Evolutionary conservation across 2,113 vertebrate genomes (phyloP).

Genomic region (Passer montanus): DNA sequence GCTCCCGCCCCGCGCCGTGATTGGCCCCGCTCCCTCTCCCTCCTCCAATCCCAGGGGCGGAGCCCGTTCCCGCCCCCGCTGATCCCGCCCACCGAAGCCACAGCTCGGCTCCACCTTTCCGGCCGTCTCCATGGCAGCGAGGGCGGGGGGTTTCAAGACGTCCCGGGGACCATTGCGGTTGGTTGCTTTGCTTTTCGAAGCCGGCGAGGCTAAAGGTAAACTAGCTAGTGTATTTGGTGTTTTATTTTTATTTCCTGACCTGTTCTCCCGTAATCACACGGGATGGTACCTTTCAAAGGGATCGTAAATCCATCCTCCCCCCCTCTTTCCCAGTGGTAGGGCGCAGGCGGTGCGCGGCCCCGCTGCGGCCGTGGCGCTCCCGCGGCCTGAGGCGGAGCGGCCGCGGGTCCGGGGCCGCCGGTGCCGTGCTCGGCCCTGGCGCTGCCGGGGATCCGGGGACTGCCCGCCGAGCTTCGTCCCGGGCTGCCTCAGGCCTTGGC

Average conservation of each 20-base stretch:
- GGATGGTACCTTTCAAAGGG: not conserved
- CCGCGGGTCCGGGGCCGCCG: rapidly evolving
- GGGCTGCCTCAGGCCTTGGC: not conserved
- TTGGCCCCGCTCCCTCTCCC: rapidly evolving
- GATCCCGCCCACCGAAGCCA: not conserved
- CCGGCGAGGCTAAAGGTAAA: not conserved
- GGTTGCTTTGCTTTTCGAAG: not conserved
- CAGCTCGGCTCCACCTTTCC: not conserved
- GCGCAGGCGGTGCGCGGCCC: not conserved
- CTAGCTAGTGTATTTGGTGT: not conserved
- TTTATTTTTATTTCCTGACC: not conserved
- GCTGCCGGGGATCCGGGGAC: rapidly evolving
- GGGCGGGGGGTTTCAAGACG: not conserved
- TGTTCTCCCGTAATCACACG: rapidly evolving
- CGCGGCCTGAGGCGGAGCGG: too few species aligned
- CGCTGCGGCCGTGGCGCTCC: not conserved
- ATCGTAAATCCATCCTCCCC: rapidly evolving
- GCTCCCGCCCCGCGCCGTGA: not conserved
- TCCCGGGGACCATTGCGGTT: not conserved
- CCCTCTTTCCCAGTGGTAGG: not conserved
- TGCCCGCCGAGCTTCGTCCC: not conserved
- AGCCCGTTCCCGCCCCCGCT: rapidly evolving
- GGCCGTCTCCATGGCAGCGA: conserved; percentile 11
- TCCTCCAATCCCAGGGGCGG: not conserved
- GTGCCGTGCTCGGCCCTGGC: rapidly evolving